phyloP scores from a whole-genome alignment of 2,888 invertebrate species.

The Allophyes oxyacanthae region DNA sequence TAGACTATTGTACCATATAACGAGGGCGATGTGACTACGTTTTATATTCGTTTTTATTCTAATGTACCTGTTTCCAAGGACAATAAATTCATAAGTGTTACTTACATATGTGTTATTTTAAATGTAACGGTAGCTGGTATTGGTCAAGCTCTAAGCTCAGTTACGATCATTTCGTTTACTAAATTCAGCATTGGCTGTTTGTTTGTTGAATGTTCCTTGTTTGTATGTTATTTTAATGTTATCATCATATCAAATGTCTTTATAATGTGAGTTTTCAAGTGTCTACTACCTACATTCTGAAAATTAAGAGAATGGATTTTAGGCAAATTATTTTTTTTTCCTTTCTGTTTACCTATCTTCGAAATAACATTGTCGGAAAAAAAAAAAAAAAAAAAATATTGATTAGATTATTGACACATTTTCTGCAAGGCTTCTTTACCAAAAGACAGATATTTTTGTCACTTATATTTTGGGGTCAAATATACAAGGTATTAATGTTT shows the following conservation, averaged over 20 bases:
- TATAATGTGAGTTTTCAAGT: slow-evolving; percentile 1
- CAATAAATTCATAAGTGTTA: slow-evolving; percentile 62
- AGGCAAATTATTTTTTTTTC: neutral
- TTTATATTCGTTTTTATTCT: slow-evolving; percentile 67
- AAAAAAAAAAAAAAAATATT: too few relatives aligned
- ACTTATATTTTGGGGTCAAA: too few relatives aligned
- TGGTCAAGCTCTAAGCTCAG: slow-evolving; percentile 71
- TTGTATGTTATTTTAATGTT: slow-evolving; percentile 2
- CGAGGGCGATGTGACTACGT: slow-evolving; percentile 65
- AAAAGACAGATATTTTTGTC: too few relatives aligned
- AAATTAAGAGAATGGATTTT: slow-evolving; percentile 21
- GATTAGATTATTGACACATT: too few relatives aligned
- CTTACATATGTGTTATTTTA: slow-evolving; percentile 48
- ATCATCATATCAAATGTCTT: neutral
- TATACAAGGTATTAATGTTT: neutral
- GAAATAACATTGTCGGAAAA: too few relatives aligned
- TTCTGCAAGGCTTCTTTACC: too few relatives aligned
- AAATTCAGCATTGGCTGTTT: slow-evolving; percentile 10
- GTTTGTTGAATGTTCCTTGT: slow-evolving; percentile 9
- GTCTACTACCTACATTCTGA: slow-evolving; percentile 2
- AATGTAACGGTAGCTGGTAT: slow-evolving; percentile 59
- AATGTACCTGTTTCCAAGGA: slow-evolving; percentile 78
- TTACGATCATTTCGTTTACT: slow-evolving; percentile 45
- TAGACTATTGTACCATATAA: slow-evolving; percentile 65
- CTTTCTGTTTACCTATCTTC: too few relatives aligned